Base-by-base conservation (phyloP, 2,888 invertebrate genomes). In the Fragum fragum region DNA sequence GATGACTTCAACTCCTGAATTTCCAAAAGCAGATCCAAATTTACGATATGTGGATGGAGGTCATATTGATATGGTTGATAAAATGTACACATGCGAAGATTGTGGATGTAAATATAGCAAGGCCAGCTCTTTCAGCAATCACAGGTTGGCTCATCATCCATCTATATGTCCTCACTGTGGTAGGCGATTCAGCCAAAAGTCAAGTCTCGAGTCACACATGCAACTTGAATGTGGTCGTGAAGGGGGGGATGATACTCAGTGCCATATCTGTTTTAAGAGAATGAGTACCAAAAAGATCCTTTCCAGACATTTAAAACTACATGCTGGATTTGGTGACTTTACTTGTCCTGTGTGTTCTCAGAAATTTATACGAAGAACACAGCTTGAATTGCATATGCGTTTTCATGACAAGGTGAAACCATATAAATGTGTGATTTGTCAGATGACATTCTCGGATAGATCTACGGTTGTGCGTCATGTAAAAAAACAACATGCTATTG, bases 121-220 rank as follows among this genome's bases (percentile, higher is more conserved):
- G 39, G 72, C 78, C 23, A 83, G 80, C 36, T 85, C 85, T 1
- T 78, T 83, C 47, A 83, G 79, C 61, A 85, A 80, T 36, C 85
- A 85, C 55, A 72, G 85, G 57, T 73, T 85, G 18, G 77, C 82
- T 0, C 79, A 83, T 23, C 85, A 85, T 66, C 81, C 85, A 6
- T 85, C 76, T 55, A 74, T 85, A 5, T 85, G 85, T 78, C 74
- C 73, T 11, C 77, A 75, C 59, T 85, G 85, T 76, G 82, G 83
- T 0, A 70, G 82, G 11, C 39, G 85, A 29, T 85, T 85, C 52
- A 82, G 85, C 55, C 70, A 78, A 32, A 75, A 73, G 23, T 61
- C 82, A 11, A 85, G 79, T 53, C 53, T 81, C n/a, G 85, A 85
- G 26, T 79, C 81, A 32, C 85, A 85, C 73, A 29, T 85, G 28